Conservation (phyloP, 1,140 invertebrate species). For the Leptopilina boulardi region DNA sequence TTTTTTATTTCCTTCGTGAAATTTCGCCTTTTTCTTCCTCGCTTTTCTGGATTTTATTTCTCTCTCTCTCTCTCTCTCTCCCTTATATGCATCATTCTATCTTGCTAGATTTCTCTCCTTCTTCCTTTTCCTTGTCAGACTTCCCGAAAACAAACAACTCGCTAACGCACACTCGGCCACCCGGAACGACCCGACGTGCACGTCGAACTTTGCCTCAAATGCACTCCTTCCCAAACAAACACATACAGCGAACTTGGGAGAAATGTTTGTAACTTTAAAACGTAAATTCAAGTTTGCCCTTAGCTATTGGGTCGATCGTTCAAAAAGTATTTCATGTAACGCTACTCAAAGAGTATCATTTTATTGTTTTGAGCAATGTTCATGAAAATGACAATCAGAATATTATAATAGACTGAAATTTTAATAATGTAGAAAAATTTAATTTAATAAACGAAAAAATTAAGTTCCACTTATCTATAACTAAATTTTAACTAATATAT, state of each 20-base stretch:
- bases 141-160: slow-evolving; percentile 63
- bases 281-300: slow-evolving; percentile 60
- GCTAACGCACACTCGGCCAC: slow-evolving; percentile 49
- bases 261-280: slow-evolving; percentile 65
- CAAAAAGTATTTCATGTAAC: neutral
- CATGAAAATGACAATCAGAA: no score
- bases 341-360: slow-evolving; percentile 33
- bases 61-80: slow-evolving; percentile 35
- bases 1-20: slow-evolving; percentile 30
- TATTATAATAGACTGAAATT: no score
- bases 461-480: no score
- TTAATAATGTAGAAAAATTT: no score
- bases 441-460: no score
- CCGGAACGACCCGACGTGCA: slow-evolving; percentile 50
- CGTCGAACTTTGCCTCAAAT: slow-evolving; percentile 62
- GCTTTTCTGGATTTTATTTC: slow-evolving; percentile 45
- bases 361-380: neutral
- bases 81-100: neutral
- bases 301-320: neutral
- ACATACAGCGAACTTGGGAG: slow-evolving; percentile 57
- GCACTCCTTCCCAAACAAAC: slow-evolving; percentile 53
- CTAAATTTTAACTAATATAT: no score
- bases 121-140: slow-evolving; percentile 39
- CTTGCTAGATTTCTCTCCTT: slow-evolving; percentile 37
- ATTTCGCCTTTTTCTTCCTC: slow-evolving; percentile 35